Evolutionary conservation across 2,113 vertebrate genomes (phyloP).

Genomic region (Furnarius figulus): DNA sequence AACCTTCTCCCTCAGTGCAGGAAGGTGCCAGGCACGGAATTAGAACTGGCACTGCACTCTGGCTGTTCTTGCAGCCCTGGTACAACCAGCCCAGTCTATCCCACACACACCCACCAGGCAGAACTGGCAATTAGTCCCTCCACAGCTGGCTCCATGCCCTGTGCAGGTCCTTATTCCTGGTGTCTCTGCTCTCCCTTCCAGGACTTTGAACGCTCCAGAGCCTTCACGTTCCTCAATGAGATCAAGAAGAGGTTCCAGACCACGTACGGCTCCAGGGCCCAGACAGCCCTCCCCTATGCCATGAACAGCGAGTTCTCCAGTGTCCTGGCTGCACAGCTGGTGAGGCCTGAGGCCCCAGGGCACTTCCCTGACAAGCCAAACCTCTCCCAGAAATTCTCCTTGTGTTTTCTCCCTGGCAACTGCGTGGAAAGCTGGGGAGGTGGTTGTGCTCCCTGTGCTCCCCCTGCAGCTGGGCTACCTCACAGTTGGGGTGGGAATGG

Average conservation of each 20-base stretch:
- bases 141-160: rapidly evolving
- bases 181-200: background rate
- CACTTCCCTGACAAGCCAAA: background rate
- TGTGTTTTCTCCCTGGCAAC: rapidly evolving
- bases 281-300: slow-evolving; percentile 95
- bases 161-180: rapidly evolving
- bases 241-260: slow-evolving; percentile 97
- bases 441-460: background rate
- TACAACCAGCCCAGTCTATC: background rate
- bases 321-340: slow-evolving; percentile 93
- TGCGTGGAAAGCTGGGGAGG: background rate
- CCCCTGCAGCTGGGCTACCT: background rate
- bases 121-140: background rate
- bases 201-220: slow-evolving; percentile 96
- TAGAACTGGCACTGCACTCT: background rate
- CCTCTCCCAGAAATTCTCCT: background rate
- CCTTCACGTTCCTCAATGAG: slow-evolving; percentile 94
- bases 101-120: background rate
- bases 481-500: background rate
- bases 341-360: slow-evolving; percentile 58
- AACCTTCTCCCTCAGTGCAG: background rate
- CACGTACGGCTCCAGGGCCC: slow-evolving; percentile 93
- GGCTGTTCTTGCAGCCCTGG: background rate
- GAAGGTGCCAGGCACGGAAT: background rate
- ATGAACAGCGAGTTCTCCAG: slow-evolving; percentile 99